Evolutionary conservation across 2,113 vertebrate genomes (phyloP).

Genomic region (Platysternon megacephalum): DNA sequence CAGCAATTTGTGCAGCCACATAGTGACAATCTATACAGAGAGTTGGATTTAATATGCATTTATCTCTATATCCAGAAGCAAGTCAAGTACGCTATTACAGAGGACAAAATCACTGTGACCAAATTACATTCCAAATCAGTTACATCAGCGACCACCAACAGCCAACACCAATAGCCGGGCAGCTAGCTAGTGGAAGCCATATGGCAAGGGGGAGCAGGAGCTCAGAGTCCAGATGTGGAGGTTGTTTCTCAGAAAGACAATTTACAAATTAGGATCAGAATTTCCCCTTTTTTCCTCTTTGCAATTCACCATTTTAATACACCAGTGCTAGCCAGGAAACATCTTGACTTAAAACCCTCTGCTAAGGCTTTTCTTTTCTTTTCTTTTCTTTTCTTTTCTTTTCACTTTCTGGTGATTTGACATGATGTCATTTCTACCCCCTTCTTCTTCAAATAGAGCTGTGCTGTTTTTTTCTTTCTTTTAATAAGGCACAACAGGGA

Average conservation of each 20-base stretch:
- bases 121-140: not conserved
- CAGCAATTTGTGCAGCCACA: not conserved
- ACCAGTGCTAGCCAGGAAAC: not conserved
- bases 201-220: not conserved
- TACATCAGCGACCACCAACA: not conserved
- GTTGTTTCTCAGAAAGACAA: not conserved
- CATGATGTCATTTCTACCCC: not conserved
- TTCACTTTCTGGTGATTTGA: not conserved
- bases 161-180: not conserved
- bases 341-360: not conserved
- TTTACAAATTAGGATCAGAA: not conserved
- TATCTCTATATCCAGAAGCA: not conserved
- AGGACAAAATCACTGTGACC: not conserved
- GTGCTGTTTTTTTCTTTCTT: not conserved
- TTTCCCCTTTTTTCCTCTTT: not conserved
- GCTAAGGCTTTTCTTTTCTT: not conserved
- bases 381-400: not conserved
- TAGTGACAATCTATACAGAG: not conserved
- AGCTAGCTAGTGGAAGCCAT: not conserved
- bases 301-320: not conserved
- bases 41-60: not conserved
- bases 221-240: not conserved
- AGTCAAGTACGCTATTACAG: not conserved
- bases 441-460: not conserved
- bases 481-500: not conserved